Evolutionary conservation across 2,888 invertebrate species (phyloP).

Genomic region (Heterodera filipjevi): DNA sequence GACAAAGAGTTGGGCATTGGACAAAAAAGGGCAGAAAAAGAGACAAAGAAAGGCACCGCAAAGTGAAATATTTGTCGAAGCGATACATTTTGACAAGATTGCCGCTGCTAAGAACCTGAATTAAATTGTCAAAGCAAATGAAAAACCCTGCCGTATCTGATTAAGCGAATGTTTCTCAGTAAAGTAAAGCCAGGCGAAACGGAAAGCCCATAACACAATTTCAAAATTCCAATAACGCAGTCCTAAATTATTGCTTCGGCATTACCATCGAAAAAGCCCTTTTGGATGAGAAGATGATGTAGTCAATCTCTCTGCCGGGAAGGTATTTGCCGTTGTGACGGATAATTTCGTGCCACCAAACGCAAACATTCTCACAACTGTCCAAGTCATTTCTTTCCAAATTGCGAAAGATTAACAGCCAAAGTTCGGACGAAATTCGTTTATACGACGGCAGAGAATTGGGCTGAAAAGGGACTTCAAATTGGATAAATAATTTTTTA

Average conservation of each 20-base stretch:
- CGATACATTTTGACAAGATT: background rate
- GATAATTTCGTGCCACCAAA: conserved; percentile 1
- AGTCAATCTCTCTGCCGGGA: background rate
- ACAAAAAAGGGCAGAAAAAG: no score
- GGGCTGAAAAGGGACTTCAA: background rate
- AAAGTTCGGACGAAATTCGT: background rate
- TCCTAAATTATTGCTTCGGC: no score
- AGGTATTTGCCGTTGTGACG: conserved; percentile 7
- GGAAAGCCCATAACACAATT: no score
- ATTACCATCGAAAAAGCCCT: background rate
- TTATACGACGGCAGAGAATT: background rate
- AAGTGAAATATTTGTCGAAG: background rate
- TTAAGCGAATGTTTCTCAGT: no score
- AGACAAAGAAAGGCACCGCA: background rate
- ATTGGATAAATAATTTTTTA: background rate
- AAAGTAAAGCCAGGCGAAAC: background rate
- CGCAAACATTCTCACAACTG: background rate
- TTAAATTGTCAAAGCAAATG: no score
- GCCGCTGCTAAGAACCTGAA: background rate
- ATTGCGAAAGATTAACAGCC: background rate
- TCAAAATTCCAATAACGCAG: no score
- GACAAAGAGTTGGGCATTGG: no score
- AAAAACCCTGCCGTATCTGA: no score
- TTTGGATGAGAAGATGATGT: background rate
- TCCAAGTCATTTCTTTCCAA: background rate